phyloP scores from a whole-genome alignment of 2,797 vertebrate genomes.

The Ficedula albicollis region DNA sequence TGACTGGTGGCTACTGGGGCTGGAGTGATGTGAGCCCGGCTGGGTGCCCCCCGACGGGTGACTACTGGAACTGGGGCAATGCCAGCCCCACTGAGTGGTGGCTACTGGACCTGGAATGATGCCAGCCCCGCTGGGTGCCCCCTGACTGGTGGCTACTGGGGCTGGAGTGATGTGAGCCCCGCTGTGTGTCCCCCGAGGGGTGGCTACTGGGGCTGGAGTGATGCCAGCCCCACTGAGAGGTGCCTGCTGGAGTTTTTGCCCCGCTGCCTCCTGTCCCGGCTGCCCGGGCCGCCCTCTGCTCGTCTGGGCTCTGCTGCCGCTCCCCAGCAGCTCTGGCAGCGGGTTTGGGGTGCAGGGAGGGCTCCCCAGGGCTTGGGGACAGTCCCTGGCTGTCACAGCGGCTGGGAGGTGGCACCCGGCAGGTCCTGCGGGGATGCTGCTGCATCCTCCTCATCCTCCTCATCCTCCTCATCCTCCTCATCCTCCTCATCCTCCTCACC shows the following conservation, averaged over 20 bases:
- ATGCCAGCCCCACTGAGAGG: too few species aligned
- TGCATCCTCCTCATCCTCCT: not conserved
- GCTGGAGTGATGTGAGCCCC: too few species aligned
- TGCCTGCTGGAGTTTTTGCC: not conserved
- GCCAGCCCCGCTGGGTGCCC: too few species aligned
- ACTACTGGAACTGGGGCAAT: too few species aligned
- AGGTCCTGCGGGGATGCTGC: not conserved
- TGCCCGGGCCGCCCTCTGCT: fast-evolving
- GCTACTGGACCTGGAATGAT: too few species aligned
- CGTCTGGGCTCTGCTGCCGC: not conserved
- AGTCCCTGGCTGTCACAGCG: not conserved
- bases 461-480: not conserved
- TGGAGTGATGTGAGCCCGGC: too few species aligned
- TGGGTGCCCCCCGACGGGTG: too few species aligned
- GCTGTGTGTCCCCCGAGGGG: too few species aligned
- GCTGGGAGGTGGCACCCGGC: not conserved
- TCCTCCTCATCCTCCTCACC: not conserved
- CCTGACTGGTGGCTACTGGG: too few species aligned
- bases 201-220: too few species aligned
- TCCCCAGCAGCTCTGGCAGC: not conserved
- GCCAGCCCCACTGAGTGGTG: too few species aligned
- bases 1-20: too few species aligned
- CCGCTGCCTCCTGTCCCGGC: fast-evolving
- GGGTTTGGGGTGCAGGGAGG: not conserved
- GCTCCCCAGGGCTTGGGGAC: not conserved